Base-by-base conservation (phyloP, 2,113 vertebrate species). In the Bujurquina vittata region DNA sequence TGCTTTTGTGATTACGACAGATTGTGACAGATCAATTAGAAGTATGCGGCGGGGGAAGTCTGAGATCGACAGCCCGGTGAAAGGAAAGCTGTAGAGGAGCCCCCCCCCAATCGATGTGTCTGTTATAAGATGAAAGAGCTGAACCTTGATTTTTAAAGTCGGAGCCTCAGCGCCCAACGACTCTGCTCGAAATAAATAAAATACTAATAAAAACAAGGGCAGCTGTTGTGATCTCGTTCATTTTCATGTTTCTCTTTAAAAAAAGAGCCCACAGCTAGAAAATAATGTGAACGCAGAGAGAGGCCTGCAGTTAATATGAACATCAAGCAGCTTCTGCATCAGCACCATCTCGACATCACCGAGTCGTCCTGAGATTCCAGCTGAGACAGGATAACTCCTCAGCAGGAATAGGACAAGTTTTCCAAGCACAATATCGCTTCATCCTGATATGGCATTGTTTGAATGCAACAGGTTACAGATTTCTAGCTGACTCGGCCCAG, bases 11-110 rank as follows among this genome's bases (percentile, higher is more conserved):
- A 83, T 73, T 33, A 79, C 81, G 77, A 76, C 84, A 22, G 20
- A 62, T 55, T 65, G 58, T 87, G 87, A 84, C 80, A 55, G 61
- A 84, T 81, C 79, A 88, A 89, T 90, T 89, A 85, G 69, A n/a
- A 74, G 23, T 77, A 20, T 4, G 29, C 75, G 29, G 81, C 7
- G 61, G 18, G 11, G 35, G 59, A 72, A 56, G 33, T 90, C 67
- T 77, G 31, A 82, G 7, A 79, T n/a, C 1, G 40, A 49, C 40
- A 23, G 26, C 60, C 20, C 61, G 74, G 23, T 65, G 80, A 79
- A 86, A 60, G 29, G 20, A 55, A 84, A 81, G 84, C 69, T 58
- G 23, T 37, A 73, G 18, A 31, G 72, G 29, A 65, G 22, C 26
- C 26, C 6, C 10, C 52, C 0, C 1, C n/a, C 76, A 61, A 33